Conservation (phyloP, 2,888 invertebrate genomes). For the Scotopteryx bipunctaria region DNA sequence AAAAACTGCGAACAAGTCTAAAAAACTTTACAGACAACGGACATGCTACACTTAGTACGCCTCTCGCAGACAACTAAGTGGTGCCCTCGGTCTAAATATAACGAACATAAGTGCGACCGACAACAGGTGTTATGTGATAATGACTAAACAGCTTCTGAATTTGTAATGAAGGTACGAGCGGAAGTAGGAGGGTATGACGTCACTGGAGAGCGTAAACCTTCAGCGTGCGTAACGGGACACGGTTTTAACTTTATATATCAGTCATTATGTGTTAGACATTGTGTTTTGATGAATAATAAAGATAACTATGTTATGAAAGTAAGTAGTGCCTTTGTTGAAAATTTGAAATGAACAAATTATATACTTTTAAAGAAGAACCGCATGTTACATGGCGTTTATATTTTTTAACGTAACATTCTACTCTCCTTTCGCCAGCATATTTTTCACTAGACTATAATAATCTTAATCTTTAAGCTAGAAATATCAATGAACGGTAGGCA, state of each 20-base stretch:
- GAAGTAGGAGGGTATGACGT: constrained; percentile 51
- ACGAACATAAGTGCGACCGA: constrained; percentile 51
- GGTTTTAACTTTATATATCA: constrained; percentile 35
- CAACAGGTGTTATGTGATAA: constrained; percentile 79
- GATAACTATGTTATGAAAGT: constrained; percentile 1
- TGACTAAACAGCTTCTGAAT: constrained; percentile 79
- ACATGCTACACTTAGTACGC: not conserved
- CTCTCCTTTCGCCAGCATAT: too few species aligned
- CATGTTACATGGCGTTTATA: too few species aligned
- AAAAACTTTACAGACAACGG: constrained; percentile 7
- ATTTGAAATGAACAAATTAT: not conserved
- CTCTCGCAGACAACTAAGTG: not conserved
- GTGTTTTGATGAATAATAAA: constrained; percentile 38
- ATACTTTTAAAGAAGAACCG: not conserved
- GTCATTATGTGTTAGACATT: constrained; percentile 35
- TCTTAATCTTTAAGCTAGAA: too few species aligned
- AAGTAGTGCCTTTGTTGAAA: not conserved
- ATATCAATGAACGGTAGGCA: too few species aligned
- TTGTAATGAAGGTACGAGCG: constrained; percentile 65
- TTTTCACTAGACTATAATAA: too few species aligned
- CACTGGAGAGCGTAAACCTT: constrained; percentile 40
- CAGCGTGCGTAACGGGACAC: constrained; percentile 39
- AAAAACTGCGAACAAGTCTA: not conserved
- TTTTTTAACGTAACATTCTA: too few species aligned
- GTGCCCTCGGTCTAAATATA: constrained; percentile 32